Evolutionary conservation across 2,888 invertebrate species (phyloP), one percentile per base, ranked within the genome.

Genomic region (Zonitis immaculata): DNA sequence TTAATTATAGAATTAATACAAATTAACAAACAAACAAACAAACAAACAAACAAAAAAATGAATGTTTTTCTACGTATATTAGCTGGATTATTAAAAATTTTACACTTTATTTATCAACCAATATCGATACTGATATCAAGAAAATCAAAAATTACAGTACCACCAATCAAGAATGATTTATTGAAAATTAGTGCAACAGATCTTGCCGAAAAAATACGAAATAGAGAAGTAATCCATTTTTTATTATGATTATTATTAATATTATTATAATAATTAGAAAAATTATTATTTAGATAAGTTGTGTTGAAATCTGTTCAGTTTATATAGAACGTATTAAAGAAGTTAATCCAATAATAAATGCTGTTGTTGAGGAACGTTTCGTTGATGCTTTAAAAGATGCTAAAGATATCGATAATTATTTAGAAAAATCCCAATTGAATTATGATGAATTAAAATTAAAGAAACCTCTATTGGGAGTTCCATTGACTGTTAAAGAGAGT

Each of bases 401-500:
- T 0, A 80, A 79, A 57, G 77, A 79, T 47, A 83, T 88, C 2
- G 91, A 93, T 73, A 78, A 51, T 39, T 72, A 66, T 56, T 48
- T 70, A 18, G 52, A 56, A 46, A 65, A 60, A 6, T 59, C 63
- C 20, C 56, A 58, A 11, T 30, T 65, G n/a, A 61, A 44, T 20
- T 48, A 60, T 22, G 55, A 63, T 42, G 68, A 70, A 52, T 44
- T 67, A 28, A 54, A 64, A 47, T 63, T 63, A 76, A 79, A 14
- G 79, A 69, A 81, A 58, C 92, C 92, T 0, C 75, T 93, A 48
- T 76, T 92, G 1, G 93, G 93, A 0, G 82, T 93, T 14, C 93
- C 93, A 0, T 80, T 91, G 42, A 89, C 91, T 2, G 84, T 89
- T 0, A 93, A 93, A 70, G 91, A 91, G 72, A 85, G 87, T 62